Evolutionary conservation across 2,113 vertebrate genomes (phyloP), one percentile per base, ranked within the genome.

Genomic region (Bubo bubo): DNA sequence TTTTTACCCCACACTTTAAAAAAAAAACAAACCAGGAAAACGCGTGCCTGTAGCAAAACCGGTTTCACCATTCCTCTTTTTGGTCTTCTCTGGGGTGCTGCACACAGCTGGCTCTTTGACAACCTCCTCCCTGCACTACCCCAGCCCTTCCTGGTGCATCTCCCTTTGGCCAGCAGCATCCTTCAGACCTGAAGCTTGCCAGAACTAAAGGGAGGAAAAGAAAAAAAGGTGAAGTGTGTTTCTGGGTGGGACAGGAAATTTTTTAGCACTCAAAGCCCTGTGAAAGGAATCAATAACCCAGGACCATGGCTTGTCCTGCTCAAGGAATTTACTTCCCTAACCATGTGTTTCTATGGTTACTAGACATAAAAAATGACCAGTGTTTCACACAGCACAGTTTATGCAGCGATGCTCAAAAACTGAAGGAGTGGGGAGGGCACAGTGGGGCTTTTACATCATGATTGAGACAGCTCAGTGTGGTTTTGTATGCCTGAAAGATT

Each of bases 381-480:
- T 1, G 0, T 41, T 79, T 74, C 10, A 35, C 35, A 20, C 8
- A 4, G 58, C 7, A 2, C 32, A 22, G 37, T 14, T 14, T 35
- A n/a, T 3, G 27, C 49, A 6, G 4, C 2, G 4, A 43, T 3
- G 3, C n/a, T 14, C 27, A 34, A 13, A 66, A 39, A 2, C 4
- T 6, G 91, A 53, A 35, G 17, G 71, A 66, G 64, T 1, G 27
- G 45, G 19, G 45, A 56, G 50, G 47, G 30, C 21, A 3, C 21
- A 9, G 52, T 1, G 47, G 14, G 34, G n/a, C 37, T 76, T 52
- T 45, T 32, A 13, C 26, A 34, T 8, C 47, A 3, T 0, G 1
- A 11, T 1, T 9, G 68, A 27, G 41, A 11, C 23, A 14, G 17
- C 52, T n/a, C 15, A 2, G n/a, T 12, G 17, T 2, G 26, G 5